Base-by-base conservation (phyloP, 1,140 invertebrate genomes). In the Drepana arcuata region DNA sequence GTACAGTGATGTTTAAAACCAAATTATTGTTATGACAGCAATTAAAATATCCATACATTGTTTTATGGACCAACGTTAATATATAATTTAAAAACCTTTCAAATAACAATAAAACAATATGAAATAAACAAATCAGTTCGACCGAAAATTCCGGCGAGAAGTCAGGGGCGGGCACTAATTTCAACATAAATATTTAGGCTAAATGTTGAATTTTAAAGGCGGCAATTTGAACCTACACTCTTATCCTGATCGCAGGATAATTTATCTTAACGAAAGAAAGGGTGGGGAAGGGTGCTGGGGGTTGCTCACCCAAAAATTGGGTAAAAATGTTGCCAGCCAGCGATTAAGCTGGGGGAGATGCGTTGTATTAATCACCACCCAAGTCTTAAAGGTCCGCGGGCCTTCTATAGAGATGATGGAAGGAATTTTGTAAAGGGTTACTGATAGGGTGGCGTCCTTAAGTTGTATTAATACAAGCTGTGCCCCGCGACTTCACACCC, bases 211-310 rank as follows among this genome's bases (percentile, higher is more conserved):
- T 78, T 81, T 78, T 81, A 78, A 80, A 81, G 66, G 69, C 74
- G 59, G 74, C 77, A 75, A 78, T 80, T 81, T 73, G 67, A 78
- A 78, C 70, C 71, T 75, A 78, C 73, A 74, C 77, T 81, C 77
- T 77, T 75, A 75, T 81, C 69, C 75, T 72, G 77, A 81, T 78
- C 77, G 63, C 55, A 58, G 74, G 69, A 81, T 81, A 81, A 81
- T 81, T 81, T 81, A 81, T 81, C 77, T 81, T 78, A 74, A 78
- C 67, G 73, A 81, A 81, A 81, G 73, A 80, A 80, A 80, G 72
- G 75, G 75, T 32, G 10, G 46, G 47, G 31, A 41, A 27, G 45
- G 29, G 31, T 26, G 59, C 6, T 37, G 24, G 48, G 39, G 60
- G 48, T 41, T 39, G 32, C 33, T 49, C 47, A 40, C 67, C 69